A percentile compares a stretch with the other conserved stretches of the same genome.
These are phyloP conservation scores for Apomyelois bistriatella DNA, from an alignment of 2,888 invertebrate species.

Conservation along the genomic window DNA sequence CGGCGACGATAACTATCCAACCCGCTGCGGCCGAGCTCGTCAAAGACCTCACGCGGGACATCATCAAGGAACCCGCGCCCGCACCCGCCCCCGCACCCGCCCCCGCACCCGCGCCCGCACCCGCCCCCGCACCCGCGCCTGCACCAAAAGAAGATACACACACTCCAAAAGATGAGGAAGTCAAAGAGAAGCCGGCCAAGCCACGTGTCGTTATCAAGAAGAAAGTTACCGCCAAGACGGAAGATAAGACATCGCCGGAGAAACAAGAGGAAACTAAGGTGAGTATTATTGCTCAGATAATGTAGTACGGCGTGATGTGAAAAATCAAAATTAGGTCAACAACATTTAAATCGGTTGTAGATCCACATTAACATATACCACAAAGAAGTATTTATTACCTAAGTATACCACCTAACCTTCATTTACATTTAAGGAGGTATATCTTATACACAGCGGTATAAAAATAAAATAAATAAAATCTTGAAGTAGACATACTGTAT, in stretches of 20 bases:
- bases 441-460: too few relatives aligned
- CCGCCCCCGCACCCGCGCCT: background rate
- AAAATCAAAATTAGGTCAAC: too few relatives aligned
- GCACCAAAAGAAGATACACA: background rate
- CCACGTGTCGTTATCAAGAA: slow-evolving; percentile 45
- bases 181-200: slow-evolving; percentile 43
- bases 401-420: too few relatives aligned
- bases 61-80: slow-evolving; percentile 31
- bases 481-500: too few relatives aligned
- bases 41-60: slow-evolving; percentile 50
- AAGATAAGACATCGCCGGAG: slow-evolving; percentile 44
- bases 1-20: slow-evolving; percentile 67
- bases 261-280: slow-evolving; percentile 60
- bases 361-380: too few relatives aligned
- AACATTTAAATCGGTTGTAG: too few relatives aligned
- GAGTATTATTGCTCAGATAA: slow-evolving; percentile 4
- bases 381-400: too few relatives aligned
- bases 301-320: too few relatives aligned
- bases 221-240: slow-evolving; percentile 47
- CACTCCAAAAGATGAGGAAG: slow-evolving; percentile 43
- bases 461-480: too few relatives aligned
- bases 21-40: slow-evolving; percentile 44
- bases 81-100: background rate
- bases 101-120: background rate
- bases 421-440: too few relatives aligned